These are phyloP conservation scores for Scomber scombrus DNA, from an alignment of 2,113 vertebrate species.

Conservation along the genomic window DNA sequence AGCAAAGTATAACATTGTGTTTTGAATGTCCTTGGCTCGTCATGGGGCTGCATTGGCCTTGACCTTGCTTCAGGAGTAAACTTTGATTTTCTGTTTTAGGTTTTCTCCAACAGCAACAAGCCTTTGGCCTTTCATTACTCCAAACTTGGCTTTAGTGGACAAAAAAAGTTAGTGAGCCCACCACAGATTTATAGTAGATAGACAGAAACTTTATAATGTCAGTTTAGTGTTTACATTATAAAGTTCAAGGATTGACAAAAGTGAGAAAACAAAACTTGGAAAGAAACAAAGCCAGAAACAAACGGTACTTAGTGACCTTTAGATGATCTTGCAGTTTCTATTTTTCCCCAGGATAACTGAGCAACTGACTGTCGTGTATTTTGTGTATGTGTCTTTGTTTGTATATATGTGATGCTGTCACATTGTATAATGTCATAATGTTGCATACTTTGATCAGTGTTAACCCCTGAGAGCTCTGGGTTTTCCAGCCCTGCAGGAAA, in stretches of 20 bases:
- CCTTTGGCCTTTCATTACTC: background rate
- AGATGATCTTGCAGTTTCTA: conserved; percentile 25
- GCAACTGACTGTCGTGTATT: conserved; percentile 32
- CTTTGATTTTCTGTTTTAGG: conserved; percentile 13
- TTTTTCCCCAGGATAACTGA: conserved; percentile 10
- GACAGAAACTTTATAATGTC: background rate
- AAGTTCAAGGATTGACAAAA: background rate
- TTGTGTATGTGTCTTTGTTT: conserved; percentile 37
- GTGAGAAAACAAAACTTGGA: background rate
- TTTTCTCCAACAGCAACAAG: background rate
- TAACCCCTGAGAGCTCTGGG: conserved; percentile 39
- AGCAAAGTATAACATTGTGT: background rate
- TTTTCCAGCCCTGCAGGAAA: conserved; percentile 49
- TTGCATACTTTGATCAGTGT: conserved; percentile 57
- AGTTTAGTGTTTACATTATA: background rate
- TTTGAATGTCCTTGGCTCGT: background rate
- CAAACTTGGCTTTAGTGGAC: background rate
- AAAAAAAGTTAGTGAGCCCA: background rate
- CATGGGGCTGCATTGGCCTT: background rate
- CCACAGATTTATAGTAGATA: background rate
- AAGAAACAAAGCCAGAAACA: background rate
- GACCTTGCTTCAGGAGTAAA: background rate
- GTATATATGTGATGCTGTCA: conserved; percentile 65
- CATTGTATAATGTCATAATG: conserved; percentile 59
- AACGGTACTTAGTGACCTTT: conserved; percentile 27